Evolutionary conservation across 1,140 invertebrate species (phyloP).

Genomic region (Mesaphorura yosii): DNA sequence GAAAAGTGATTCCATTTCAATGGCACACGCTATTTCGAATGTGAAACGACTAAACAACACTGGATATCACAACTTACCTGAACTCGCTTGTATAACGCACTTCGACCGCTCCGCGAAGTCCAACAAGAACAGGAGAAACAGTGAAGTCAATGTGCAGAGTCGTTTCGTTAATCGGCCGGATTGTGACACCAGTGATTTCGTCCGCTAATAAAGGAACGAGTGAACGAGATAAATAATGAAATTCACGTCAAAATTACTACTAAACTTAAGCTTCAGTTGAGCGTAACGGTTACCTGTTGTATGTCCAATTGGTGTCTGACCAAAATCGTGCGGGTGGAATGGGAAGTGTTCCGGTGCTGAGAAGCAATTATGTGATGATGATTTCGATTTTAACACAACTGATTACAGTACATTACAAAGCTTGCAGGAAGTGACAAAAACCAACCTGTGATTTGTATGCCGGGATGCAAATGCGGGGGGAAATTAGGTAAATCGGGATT

Average conservation of each 20-base stretch:
- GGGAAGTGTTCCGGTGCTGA: conserved; percentile 10
- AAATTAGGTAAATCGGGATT: not conserved
- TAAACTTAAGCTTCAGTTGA: not conserved
- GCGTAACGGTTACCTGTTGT: not conserved
- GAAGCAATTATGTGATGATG: not conserved
- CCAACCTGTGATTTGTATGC: conserved; percentile 9
- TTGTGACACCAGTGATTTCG: conserved; percentile 26
- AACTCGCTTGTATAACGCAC: conserved; percentile 62
- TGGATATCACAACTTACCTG: conserved; percentile 42
- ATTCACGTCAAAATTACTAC: not conserved
- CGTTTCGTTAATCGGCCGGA: conserved; percentile 54
- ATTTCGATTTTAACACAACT: no score
- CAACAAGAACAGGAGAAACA: conserved; percentile 66
- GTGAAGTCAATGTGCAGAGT: conserved; percentile 68
- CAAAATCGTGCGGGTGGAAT: conserved; percentile 4
- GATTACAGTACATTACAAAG: no score
- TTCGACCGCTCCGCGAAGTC: conserved; percentile 68
- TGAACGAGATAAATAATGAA: not conserved
- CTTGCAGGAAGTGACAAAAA: no score
- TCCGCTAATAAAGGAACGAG: conserved; percentile 14
- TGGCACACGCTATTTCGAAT: no score
- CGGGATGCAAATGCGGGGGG: conserved; percentile 13
- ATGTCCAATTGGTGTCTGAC: no score
- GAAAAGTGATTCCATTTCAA: no score
- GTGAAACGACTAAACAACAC: no score